Percentiles rank a stretch among this genome's conserved stretches.
These are phyloP conservation scores for Brachypodius melanocephalos DNA, from an alignment of 2,113 vertebrate genomes.

Conservation along the genomic window DNA sequence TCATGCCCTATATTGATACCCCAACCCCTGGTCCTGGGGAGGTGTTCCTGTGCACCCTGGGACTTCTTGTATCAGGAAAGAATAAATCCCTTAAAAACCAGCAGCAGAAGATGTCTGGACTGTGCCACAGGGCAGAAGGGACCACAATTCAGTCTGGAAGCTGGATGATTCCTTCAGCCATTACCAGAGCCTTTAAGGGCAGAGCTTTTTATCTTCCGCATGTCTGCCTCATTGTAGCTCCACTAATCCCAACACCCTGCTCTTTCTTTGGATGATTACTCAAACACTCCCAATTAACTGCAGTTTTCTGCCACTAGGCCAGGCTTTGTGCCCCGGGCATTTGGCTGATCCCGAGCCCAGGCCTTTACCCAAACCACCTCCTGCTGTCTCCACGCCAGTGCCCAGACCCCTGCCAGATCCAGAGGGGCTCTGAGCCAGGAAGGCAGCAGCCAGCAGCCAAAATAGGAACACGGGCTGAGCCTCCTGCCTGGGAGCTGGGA, in stretches of 20 bases:
- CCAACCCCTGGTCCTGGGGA: neutral
- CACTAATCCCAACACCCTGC: neutral
- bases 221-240: neutral
- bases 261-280: neutral
- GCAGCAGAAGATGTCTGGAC: neutral
- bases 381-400: neutral
- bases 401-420: neutral
- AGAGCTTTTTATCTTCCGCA: neutral
- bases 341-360: neutral
- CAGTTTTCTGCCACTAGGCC: neutral
- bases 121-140: neutral
- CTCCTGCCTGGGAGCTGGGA: neutral
- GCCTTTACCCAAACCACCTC: neutral
- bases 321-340: neutral
- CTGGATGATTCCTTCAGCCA: neutral
- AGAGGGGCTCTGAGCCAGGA: neutral
- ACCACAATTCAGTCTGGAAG: neutral
- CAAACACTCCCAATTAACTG: neutral
- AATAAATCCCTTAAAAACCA: neutral
- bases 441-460: neutral
- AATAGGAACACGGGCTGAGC: neutral
- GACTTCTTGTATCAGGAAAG: neutral
- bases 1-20: neutral
- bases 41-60: neutral
- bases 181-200: neutral